These are phyloP conservation scores for Coenonympha glycerion DNA, from an alignment of 2,888 invertebrate genomes.

Conservation along the genomic window DNA sequence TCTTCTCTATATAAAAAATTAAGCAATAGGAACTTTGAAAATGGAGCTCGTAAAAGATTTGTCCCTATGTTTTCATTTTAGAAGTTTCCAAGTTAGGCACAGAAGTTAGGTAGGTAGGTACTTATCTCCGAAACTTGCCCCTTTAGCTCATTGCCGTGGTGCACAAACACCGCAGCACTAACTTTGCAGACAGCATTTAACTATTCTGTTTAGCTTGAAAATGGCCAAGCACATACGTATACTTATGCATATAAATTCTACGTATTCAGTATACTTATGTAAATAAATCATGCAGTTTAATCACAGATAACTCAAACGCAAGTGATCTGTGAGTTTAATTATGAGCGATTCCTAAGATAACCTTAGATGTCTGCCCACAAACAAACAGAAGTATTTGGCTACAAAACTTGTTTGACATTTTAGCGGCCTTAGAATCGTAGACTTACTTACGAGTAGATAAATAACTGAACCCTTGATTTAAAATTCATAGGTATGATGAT, in stretches of 20 bases:
- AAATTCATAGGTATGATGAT: slow-evolving; percentile 15
- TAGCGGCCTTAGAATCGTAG: too few species aligned
- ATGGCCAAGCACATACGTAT: neutral
- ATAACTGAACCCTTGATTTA: slow-evolving; percentile 2
- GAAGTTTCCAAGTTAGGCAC: neutral
- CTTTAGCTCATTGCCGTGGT: slow-evolving; percentile 3
- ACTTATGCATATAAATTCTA: neutral
- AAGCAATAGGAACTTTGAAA: too few species aligned
- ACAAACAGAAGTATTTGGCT: too few species aligned
- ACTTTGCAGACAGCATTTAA: slow-evolving; percentile 18
- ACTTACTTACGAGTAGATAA: too few species aligned
- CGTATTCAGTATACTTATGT: neutral
- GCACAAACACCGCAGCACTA: slow-evolving; percentile 12
- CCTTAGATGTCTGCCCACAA: too few species aligned
- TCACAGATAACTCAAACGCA: too few species aligned
- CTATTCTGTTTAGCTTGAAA: neutral
- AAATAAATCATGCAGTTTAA: neutral
- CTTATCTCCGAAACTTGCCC: slow-evolving; percentile 2
- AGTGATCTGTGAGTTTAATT: too few species aligned
- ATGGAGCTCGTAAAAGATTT: neutral
- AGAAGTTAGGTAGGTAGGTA: too few species aligned
- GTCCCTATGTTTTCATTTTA: neutral
- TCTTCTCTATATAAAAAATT: too few species aligned
- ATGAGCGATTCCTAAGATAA: too few species aligned
- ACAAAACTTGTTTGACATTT: too few species aligned